A percentile compares a stretch with the other conserved stretches of the same genome.
Evolutionary conservation across 1,140 invertebrate genomes (phyloP).

Genomic region (Apis cerana): DNA sequence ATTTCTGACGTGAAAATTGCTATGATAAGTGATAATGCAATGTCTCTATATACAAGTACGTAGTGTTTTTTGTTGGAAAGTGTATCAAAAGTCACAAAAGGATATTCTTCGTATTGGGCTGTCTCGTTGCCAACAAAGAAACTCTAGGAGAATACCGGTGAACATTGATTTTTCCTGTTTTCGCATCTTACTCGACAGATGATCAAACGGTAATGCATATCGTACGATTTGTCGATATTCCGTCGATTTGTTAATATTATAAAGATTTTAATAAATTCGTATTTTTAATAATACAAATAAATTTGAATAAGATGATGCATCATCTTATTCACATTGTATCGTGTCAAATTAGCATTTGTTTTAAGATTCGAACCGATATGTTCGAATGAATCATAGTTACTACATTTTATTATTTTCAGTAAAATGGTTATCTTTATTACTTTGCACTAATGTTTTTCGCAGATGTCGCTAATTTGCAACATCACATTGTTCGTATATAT

Average conservation of each 20-base stretch:
- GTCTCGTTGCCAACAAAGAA: constrained; percentile 10
- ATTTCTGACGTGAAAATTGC: constrained; percentile 68
- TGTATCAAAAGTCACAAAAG: constrained; percentile 6
- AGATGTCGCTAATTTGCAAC: constrained; percentile 34
- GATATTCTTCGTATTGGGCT: constrained; percentile 36
- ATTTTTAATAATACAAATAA: too few relatives aligned
- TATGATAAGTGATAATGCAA: constrained; percentile 68
- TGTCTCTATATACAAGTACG: constrained; percentile 22
- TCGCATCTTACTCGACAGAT: constrained; percentile 61
- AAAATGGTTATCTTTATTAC: constrained; percentile 32
- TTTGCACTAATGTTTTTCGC: constrained; percentile 2
- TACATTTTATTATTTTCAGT: constrained; percentile 28
- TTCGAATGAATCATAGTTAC: constrained; percentile 4
- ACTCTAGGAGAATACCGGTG: constrained; percentile 57
- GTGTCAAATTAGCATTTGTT: background rate
- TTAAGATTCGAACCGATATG: background rate
- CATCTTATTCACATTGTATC: background rate
- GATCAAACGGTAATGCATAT: constrained; percentile 56
- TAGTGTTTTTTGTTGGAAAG: constrained; percentile 42
- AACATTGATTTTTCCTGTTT: constrained; percentile 74
- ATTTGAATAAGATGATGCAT: background rate
- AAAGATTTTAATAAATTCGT: background rate
- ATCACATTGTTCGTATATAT: background rate
- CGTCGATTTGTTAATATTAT: background rate
- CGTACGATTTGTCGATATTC: background rate